Conservation (phyloP, 2,113 vertebrate species). For the Tragelaphus strepsiceros region DNA sequence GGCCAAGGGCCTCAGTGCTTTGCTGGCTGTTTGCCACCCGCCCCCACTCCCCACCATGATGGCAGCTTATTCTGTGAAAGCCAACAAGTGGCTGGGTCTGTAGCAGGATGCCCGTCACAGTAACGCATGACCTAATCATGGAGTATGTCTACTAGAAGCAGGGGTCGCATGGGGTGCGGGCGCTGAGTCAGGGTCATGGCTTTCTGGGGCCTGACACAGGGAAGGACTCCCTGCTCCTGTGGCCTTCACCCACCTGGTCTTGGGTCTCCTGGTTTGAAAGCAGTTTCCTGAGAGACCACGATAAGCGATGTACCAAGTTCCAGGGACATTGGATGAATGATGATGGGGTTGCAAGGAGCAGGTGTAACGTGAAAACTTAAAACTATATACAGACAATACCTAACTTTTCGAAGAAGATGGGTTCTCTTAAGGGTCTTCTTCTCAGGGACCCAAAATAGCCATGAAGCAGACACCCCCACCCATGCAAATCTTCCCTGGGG, state of each 20-base stretch:
- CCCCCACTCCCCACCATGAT: rapidly evolving
- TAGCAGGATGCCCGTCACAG: background rate
- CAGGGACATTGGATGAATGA: background rate
- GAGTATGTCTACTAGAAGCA: background rate
- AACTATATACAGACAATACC: background rate
- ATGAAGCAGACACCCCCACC: too few species aligned
- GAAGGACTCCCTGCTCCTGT: background rate
- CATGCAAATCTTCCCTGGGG: background rate
- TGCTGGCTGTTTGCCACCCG: background rate
- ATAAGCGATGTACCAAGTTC: background rate
- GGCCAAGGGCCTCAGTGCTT: background rate
- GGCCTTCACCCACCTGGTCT: background rate
- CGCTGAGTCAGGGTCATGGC: background rate
- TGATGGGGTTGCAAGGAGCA: background rate
- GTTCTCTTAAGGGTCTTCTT: background rate
- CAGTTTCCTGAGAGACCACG: background rate
- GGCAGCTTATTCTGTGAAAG: background rate
- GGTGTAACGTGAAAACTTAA: background rate
- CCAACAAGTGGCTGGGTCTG: background rate
- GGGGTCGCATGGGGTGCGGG: background rate
- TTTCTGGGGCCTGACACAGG: background rate
- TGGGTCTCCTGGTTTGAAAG: background rate
- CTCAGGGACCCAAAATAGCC: background rate
- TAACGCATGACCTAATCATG: too few species aligned
- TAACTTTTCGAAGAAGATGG: background rate